Percentiles rank a stretch among this genome's conserved stretches.
These are phyloP conservation scores for Athalia rosae DNA, from an alignment of 2,888 invertebrate genomes.

Conservation along the genomic window DNA sequence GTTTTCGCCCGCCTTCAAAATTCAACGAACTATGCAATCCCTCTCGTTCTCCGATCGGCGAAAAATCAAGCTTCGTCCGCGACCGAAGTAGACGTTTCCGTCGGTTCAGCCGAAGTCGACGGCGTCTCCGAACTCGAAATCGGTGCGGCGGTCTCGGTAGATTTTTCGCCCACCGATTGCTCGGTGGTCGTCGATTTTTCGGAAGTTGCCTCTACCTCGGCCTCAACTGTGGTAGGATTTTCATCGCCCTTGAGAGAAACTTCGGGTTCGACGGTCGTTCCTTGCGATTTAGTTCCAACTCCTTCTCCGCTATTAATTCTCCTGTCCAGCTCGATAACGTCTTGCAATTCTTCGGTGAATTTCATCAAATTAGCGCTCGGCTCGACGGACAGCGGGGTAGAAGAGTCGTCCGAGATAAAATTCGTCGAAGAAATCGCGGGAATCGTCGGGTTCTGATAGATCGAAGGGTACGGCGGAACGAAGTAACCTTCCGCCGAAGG, in stretches of 20 bases:
- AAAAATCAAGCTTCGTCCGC: background rate
- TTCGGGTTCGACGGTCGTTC: background rate
- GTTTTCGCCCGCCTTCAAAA: constrained; percentile 33
- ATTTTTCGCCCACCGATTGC: background rate
- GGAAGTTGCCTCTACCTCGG: background rate
- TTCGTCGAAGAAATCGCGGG: background rate
- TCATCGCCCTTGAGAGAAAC: background rate
- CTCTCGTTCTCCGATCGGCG: background rate
- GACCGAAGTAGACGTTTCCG: constrained; percentile 19
- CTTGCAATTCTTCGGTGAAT: background rate
- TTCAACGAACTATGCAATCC: background rate
- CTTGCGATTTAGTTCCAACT: background rate
- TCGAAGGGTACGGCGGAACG: background rate
- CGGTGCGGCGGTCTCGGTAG: background rate
- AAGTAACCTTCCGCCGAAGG: constrained; percentile 2
- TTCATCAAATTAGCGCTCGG: too few relatives aligned
- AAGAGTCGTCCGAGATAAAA: background rate
- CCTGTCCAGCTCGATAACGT: background rate
- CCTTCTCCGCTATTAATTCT: background rate
- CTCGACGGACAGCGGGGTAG: background rate
- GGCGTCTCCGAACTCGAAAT: background rate
- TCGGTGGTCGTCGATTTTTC: constrained; percentile 10
- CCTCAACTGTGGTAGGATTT: background rate
- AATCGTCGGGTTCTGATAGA: constrained; percentile 6
- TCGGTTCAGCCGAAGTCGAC: background rate